A percentile compares a stretch with the other conserved stretches of the same genome.
Conservation (phyloP, 2,113 vertebrate species). For the Phyllostomus discolor region DNA sequence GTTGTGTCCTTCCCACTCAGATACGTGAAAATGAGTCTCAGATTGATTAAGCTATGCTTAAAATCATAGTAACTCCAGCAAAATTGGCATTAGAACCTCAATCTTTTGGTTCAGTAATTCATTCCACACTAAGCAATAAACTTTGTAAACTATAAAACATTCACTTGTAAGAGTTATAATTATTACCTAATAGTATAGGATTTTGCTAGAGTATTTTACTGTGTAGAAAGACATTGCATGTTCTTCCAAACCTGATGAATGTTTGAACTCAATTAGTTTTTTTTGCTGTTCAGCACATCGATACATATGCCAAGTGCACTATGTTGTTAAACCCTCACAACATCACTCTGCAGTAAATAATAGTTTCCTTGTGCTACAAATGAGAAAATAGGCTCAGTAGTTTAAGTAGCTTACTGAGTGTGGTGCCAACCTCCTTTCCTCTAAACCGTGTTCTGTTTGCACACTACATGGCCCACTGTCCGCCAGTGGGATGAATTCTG, state of each 20-base stretch:
- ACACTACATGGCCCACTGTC: background rate
- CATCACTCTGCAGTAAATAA: background rate
- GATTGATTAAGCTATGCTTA: background rate
- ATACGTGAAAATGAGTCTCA: background rate
- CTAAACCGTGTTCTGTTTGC: background rate
- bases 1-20: background rate
- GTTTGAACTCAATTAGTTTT: background rate
- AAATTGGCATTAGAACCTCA: background rate
- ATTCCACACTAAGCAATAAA: background rate
- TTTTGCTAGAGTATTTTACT: background rate
- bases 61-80: background rate
- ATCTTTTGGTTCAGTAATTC: background rate
- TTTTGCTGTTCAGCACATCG: background rate
- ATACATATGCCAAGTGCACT: background rate
- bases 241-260: background rate
- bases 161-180: background rate
- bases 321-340: background rate
- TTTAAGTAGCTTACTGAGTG: background rate
- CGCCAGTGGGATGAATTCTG: background rate
- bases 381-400: background rate
- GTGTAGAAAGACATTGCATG: background rate
- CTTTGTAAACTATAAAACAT: background rate
- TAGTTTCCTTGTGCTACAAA: background rate
- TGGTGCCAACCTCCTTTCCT: background rate
- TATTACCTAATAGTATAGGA: background rate